Conservation (phyloP, 2,888 invertebrate species). For the Bimastos eiseni region DNA sequence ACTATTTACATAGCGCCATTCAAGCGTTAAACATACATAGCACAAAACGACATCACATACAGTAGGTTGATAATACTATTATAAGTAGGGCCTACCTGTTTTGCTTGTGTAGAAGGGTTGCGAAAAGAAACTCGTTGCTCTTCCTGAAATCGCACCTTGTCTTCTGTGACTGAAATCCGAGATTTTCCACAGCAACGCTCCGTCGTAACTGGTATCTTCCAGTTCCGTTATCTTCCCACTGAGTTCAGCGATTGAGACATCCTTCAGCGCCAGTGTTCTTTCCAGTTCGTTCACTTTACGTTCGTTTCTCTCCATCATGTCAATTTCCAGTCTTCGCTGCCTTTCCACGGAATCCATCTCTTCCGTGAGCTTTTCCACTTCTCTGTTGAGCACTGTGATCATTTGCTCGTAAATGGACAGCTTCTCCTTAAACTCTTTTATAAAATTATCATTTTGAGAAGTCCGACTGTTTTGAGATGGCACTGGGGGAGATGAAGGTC, state of each 20-base stretch:
- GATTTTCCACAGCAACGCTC: slow-evolving; percentile 22
- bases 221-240: background rate
- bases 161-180: slow-evolving; percentile 16
- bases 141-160: slow-evolving; percentile 16
- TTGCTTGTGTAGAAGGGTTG: slow-evolving; percentile 13
- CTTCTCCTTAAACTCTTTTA: background rate
- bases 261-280: background rate
- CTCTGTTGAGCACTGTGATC: slow-evolving; percentile 16
- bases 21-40: too few species aligned
- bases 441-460: background rate
- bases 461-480: background rate
- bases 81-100: slow-evolving; percentile 13
- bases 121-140: slow-evolving; percentile 22
- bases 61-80: too few species aligned
- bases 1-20: too few species aligned
- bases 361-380: slow-evolving; percentile 1
- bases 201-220: slow-evolving; percentile 16
- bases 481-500: background rate
- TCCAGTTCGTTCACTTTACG: background rate
- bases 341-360: background rate
- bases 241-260: background rate
- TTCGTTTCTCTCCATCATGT: background rate
- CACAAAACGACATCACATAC: too few species aligned
- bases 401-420: background rate
- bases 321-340: background rate